Base-by-base conservation (phyloP, 1,140 invertebrate species). In the Ptiloglossa arizonensis region DNA sequence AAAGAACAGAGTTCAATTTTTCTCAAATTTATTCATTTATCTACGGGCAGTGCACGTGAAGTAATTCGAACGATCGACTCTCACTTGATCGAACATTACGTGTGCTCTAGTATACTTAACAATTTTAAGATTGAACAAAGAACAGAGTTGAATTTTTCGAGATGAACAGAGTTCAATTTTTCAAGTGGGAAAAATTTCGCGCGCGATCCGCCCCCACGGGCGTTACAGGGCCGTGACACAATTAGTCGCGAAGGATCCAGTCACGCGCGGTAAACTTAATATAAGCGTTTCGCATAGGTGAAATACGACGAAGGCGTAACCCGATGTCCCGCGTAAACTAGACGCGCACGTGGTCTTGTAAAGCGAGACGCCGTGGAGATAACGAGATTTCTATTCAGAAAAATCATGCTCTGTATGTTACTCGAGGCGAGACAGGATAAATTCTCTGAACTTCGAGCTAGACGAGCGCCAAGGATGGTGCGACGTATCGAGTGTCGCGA, bases 281-380 rank as follows among this genome's bases (percentile, higher is more conserved):
- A 74, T 83, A 74, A 80, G 56, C 70, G 56, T 69, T n/a, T 75
- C 27, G 80, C 78, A 80, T 71, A 69, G 56, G 48, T 81, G 83
- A 85, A 85, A 84, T 72, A 68, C 15, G 72, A 85, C 69, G 29
- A 66, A 19, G 44, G 2, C n/a, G 82, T 82, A 83, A 83, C 74
- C 56, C 62, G 77, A 85, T 54, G 82, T 83, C 54, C 62, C 67
- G 70, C 24, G 67, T 79, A 80, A 83, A 80, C 57, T 62, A 76
- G 63, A 80, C 62, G 72, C 83, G 78, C 83, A 76, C 82, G 82
- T 85, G 82, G 82, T 73, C 78, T 63, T 64, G 83, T 85, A 84
- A 85, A 80, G 50, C 50, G 82, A 85, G 71, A 76, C 69, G 78
- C 56, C 46, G 29, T 24, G 44, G 54, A 54, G 78, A 85, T 80